Evolutionary conservation across 2,888 invertebrate genomes (phyloP).

Genomic region (Osedax fenrisi): DNA sequence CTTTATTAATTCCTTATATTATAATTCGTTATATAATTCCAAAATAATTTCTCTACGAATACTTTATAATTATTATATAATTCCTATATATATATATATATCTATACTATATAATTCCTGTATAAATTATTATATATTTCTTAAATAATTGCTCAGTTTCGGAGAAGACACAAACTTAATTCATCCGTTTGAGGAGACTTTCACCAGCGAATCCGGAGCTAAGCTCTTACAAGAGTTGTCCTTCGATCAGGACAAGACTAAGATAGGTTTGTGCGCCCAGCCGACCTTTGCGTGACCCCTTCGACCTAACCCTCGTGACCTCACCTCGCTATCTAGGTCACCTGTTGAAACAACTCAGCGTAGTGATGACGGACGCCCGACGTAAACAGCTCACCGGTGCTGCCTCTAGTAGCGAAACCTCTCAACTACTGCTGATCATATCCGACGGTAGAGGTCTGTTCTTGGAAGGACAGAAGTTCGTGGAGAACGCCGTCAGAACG

Average conservation of each 20-base stretch:
- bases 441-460: constrained; percentile 89
- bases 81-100: too few species aligned
- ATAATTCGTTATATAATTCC: too few species aligned
- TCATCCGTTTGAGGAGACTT: constrained; percentile 73
- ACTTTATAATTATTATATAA: too few species aligned
- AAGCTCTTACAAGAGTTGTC: constrained; percentile 56
- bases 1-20: background rate
- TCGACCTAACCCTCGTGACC: too few species aligned
- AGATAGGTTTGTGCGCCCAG: too few species aligned
- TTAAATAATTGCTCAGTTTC: constrained; percentile 41
- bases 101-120: too few species aligned
- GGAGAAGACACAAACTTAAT: constrained; percentile 61
- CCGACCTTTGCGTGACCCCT: too few species aligned
- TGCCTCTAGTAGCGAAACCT: constrained; percentile 26
- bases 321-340: too few species aligned
- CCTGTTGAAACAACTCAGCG: constrained; percentile 67
- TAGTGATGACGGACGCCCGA: constrained; percentile 53
- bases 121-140: too few species aligned
- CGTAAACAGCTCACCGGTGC: constrained; percentile 37
- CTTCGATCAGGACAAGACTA: constrained; percentile 79
- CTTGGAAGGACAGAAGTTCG: constrained; percentile 66
- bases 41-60: too few species aligned
- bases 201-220: constrained; percentile 73
- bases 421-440: constrained; percentile 73
- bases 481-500: constrained; percentile 66